phyloP scores from a whole-genome alignment of 1,140 invertebrate species.

The Ips nitidus region DNA sequence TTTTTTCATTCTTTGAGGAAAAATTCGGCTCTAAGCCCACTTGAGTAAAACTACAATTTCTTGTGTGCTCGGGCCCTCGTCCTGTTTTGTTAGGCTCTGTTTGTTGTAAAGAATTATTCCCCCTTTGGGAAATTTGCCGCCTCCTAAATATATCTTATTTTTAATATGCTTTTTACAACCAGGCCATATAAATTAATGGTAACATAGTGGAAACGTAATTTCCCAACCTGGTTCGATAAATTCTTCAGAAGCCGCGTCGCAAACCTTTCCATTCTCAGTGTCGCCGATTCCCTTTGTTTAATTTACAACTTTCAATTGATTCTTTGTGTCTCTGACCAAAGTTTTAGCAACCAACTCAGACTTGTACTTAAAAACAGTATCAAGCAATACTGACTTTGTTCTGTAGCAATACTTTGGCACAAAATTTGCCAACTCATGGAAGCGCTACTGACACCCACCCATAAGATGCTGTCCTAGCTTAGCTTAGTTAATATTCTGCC shows the following conservation, averaged over 20 bases:
- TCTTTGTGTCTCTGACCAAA: no score
- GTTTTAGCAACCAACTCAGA: no score
- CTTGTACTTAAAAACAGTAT: no score
- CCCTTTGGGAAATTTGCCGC: conserved; percentile 34
- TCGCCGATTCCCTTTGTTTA: neutral
- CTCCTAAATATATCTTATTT: conserved; percentile 38
- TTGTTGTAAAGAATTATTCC: conserved; percentile 37
- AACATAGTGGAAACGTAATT: conserved; percentile 37
- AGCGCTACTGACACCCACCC: conserved; percentile 15
- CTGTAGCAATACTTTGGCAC: neutral
- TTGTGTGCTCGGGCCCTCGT: conserved; percentile 2
- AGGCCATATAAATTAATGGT: conserved; percentile 35
- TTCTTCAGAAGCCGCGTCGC: conserved; percentile 37
- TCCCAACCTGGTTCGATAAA: conserved; percentile 39
- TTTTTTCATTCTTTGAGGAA: no score
- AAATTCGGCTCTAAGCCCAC: no score
- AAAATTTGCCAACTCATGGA: neutral
- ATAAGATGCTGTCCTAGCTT: conserved; percentile 40
- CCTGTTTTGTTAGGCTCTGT: conserved; percentile 31
- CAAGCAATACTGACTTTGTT: neutral
- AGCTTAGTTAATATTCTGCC: conserved; percentile 47
- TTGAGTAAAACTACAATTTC: no score
- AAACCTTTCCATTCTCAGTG: conserved; percentile 22
- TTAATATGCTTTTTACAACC: conserved; percentile 38
- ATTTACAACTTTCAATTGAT: no score